A percentile compares a stretch with the other conserved stretches of the same genome.
These are phyloP conservation scores for Mylabris sibirica DNA, from an alignment of 2,888 invertebrate genomes.

Conservation along the genomic window DNA sequence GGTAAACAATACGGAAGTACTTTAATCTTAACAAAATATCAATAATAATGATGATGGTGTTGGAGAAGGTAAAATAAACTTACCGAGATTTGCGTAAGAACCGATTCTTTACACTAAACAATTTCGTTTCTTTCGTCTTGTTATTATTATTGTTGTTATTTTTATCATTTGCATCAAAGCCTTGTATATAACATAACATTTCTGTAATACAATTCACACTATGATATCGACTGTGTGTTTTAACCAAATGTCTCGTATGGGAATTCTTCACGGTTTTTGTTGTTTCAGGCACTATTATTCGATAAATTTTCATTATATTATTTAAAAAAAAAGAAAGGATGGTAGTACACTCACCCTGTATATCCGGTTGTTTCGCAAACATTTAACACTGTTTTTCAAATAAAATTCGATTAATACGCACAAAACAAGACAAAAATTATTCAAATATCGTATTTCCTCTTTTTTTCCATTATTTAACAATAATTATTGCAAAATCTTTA, in stretches of 20 bases:
- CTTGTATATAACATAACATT: constrained; percentile 76
- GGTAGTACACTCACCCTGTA: neutral
- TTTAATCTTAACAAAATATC: neutral
- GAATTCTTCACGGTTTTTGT: neutral
- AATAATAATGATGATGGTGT: neutral
- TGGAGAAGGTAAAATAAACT: constrained; percentile 31
- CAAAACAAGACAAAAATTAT: too few relatives aligned
- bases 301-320: too few relatives aligned
- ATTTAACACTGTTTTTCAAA: neutral
- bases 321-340: too few relatives aligned
- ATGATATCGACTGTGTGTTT: neutral
- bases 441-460: too few relatives aligned
- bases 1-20: neutral
- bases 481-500: too few relatives aligned
- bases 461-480: too few relatives aligned
- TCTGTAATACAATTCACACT: constrained; percentile 24
- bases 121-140: constrained; percentile 55
- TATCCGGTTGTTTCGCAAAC: neutral
- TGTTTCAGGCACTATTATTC: neutral
- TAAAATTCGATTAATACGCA: too few relatives aligned
- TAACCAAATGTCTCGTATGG: neutral
- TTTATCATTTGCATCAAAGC: constrained; percentile 64
- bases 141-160: constrained; percentile 15
- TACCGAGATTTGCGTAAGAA: constrained; percentile 57
- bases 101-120: constrained; percentile 55